phyloP scores from a whole-genome alignment of 2,797 vertebrate species.

The Danio aesculapii region DNA sequence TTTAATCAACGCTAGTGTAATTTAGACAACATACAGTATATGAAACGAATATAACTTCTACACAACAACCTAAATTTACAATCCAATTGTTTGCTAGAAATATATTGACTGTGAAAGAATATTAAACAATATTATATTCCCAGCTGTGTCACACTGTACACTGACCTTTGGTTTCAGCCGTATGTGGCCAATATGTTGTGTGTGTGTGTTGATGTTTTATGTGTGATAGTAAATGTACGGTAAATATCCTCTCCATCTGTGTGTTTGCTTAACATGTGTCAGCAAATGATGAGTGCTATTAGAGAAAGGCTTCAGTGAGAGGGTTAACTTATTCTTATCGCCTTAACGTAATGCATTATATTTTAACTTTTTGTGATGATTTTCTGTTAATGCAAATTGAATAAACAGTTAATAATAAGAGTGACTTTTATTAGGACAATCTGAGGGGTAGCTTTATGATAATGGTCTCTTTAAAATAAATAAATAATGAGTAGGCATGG shows the following conservation, averaged over 20 bases:
- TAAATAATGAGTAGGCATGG: too few relatives aligned
- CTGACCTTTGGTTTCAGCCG: conserved; percentile 22
- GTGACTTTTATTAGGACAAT: neutral
- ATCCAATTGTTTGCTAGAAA: neutral
- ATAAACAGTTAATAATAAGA: too few relatives aligned
- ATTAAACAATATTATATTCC: neutral
- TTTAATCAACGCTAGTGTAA: neutral
- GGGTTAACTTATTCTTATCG: neutral
- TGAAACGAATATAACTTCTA: neutral
- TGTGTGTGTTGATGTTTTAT: neutral
- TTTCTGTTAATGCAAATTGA: too few relatives aligned
- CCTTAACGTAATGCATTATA: too few relatives aligned
- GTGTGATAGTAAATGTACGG: neutral
- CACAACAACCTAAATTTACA: too few relatives aligned
- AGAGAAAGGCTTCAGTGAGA: neutral
- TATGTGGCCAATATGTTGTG: neutral
- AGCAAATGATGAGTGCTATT: neutral
- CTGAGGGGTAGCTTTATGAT: neutral
- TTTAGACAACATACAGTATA: neutral
- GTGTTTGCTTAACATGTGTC: neutral
- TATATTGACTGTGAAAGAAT: neutral
- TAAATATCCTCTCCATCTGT: neutral
- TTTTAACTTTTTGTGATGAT: neutral
- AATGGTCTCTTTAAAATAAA: too few relatives aligned
- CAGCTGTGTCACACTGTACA: neutral